Evolutionary conservation across 1,140 invertebrate genomes (phyloP), one percentile per base, ranked within the genome.

Genomic region (Muscidifurax raptorellus): DNA sequence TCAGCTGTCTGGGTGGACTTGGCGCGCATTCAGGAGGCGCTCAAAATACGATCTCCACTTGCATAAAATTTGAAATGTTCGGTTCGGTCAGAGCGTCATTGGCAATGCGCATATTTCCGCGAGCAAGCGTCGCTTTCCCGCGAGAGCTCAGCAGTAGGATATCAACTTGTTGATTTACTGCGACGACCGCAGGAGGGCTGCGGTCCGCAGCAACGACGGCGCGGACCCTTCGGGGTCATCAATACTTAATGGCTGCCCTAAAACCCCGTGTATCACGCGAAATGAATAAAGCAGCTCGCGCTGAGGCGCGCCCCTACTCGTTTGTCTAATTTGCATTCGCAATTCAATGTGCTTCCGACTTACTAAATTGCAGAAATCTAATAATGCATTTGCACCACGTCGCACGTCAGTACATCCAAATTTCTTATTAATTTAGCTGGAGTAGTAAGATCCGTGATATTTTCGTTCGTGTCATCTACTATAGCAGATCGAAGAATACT

Each of bases 141-240:
- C 59, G 30, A 36, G 64, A 80, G 66, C 28, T 71, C 40, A 80
- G 66, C 88, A 89, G 87, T 87, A 22, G 86, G 88, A 89, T 89
- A 90, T 91, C 91, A 91, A 90, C 91, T 91, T 92, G 91, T 91
- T 91, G 90, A 92, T 92, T 92, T 91, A 91, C 89, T 88, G 87
- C 80, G 83, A 85, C 84, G 88, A 90, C 90, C 89, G 86, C 88
- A 87, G 81, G 18, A 81, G 18, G 36, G 87, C 86, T 88, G 89
- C 80, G 90, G 85, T 88, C 84, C 84, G 88, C 88, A 87, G 87
- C 84, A 22, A 18, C 44, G 13, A 47, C 88, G 88, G 87, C 85
- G 59, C 59, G 88, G 86, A 89, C 81, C 86, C 87, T 88, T 44
- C 80, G 86, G 81, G 88, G 80, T 88, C 90, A 90, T 91, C 88